phyloP scores from a whole-genome alignment of 2,888 invertebrate species.

The Lydus trimaculatus region DNA sequence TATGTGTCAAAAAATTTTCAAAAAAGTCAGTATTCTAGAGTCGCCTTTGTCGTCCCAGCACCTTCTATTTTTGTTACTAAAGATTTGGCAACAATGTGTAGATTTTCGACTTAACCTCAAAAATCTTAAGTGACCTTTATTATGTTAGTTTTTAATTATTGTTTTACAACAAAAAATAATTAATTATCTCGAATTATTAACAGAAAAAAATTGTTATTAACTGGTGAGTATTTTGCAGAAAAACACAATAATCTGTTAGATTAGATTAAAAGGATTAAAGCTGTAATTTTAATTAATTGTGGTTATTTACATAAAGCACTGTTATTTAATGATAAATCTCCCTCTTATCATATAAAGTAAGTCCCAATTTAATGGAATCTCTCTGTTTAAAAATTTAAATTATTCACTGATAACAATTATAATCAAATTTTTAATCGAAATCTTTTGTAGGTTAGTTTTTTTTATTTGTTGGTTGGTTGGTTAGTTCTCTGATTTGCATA shows the following conservation, averaged over 20 bases:
- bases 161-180: background rate
- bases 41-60: no score
- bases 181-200: background rate
- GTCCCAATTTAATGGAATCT: no score
- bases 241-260: background rate
- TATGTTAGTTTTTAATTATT: conserved; percentile 20
- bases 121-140: conserved; percentile 28
- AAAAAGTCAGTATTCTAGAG: no score
- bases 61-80: no score
- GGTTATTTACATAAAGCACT: background rate
- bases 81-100: background rate
- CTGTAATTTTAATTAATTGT: background rate
- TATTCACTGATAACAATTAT: background rate
- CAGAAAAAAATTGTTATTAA: background rate
- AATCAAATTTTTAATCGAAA: background rate
- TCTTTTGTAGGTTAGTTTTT: background rate
- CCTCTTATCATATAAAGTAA: conserved; percentile 8
- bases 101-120: conserved; percentile 23
- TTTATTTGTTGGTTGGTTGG: no score
- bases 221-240: background rate
- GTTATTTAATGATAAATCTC: background rate
- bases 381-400: no score
- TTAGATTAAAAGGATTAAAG: background rate
- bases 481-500: no score
- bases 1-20: no score